Evolutionary conservation across 2,888 invertebrate species (phyloP).

Genomic region (Erynnis tages): DNA sequence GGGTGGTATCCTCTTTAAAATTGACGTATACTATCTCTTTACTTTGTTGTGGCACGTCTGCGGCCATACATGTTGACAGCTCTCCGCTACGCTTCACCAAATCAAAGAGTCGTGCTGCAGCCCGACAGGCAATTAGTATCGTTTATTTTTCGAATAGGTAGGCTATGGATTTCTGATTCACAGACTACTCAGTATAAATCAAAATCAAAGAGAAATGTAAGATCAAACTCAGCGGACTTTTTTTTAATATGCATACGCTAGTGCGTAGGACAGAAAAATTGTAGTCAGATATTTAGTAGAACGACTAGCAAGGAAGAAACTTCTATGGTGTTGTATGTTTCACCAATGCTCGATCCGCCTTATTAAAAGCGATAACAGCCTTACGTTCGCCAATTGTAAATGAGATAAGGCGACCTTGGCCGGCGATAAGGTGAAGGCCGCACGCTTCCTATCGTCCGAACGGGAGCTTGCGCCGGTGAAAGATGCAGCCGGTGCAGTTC

Average conservation of each 20-base stretch:
- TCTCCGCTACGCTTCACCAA: background rate
- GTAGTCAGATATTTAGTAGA: too few species aligned
- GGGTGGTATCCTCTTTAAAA: too few species aligned
- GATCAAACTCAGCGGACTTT: background rate
- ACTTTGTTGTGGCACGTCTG: too few species aligned
- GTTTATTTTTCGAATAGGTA: too few species aligned
- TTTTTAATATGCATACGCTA: too few species aligned
- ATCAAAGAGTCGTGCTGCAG: background rate
- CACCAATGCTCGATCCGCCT: too few species aligned
- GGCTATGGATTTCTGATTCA: background rate
- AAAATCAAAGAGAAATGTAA: background rate
- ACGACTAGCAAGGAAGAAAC: too few species aligned
- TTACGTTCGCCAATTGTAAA: background rate
- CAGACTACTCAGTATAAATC: background rate
- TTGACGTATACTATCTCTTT: too few species aligned
- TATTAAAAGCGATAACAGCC: background rate
- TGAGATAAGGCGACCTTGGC: constrained; percentile 55
- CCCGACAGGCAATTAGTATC: too few species aligned
- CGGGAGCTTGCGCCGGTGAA: constrained; percentile 60
- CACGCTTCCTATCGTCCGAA: constrained; percentile 65
- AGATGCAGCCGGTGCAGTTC: constrained; percentile 73
- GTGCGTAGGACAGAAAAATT: too few species aligned
- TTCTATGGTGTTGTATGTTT: too few species aligned
- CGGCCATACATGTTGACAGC: too few species aligned
- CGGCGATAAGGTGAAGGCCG: constrained; percentile 67